Evolutionary conservation across 2,888 invertebrate species (phyloP).

Genomic region (Chloroclysta siterata): DNA sequence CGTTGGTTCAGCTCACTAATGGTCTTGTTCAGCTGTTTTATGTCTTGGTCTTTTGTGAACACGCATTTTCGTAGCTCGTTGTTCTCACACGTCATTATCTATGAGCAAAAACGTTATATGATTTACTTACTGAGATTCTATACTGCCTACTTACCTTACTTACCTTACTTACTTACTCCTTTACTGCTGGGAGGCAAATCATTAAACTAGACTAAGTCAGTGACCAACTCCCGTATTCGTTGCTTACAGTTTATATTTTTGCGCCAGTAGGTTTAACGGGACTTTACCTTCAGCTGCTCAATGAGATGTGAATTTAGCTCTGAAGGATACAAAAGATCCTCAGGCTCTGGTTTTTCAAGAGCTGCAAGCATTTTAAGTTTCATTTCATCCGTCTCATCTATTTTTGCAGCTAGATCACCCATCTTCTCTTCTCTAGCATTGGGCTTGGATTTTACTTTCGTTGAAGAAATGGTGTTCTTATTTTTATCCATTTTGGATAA

Average conservation of each 20-base stretch:
- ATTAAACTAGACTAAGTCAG: no score
- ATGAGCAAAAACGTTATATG: constrained; percentile 26
- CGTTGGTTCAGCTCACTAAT: constrained; percentile 72
- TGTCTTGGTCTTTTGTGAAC: constrained; percentile 74
- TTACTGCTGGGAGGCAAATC: no score
- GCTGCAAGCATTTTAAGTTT: constrained; percentile 75
- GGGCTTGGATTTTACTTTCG: constrained; percentile 50
- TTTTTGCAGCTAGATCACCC: constrained; percentile 65
- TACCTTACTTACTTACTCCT: no score
- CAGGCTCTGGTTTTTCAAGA: constrained; percentile 67
- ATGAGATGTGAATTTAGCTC: constrained; percentile 86
- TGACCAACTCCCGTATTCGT: no score
- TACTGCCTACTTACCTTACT: neutral
- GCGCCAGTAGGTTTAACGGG: no score
- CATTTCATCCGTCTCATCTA: constrained; percentile 82
- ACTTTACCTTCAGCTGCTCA: constrained; percentile 85
- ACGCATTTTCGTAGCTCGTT: constrained; percentile 81
- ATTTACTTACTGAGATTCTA: neutral
- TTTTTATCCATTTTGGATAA: constrained; percentile 54
- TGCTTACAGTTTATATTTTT: no score
- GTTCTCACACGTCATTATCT: constrained; percentile 85
- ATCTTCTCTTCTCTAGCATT: constrained; percentile 63
- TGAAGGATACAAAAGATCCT: constrained; percentile 83
- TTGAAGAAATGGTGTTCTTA: constrained; percentile 44
- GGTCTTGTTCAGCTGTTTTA: constrained; percentile 73